Percentiles rank a stretch among this genome's conserved stretches.
Evolutionary conservation across 2,888 invertebrate genomes (phyloP).

Genomic region (Dryobota labecula): DNA sequence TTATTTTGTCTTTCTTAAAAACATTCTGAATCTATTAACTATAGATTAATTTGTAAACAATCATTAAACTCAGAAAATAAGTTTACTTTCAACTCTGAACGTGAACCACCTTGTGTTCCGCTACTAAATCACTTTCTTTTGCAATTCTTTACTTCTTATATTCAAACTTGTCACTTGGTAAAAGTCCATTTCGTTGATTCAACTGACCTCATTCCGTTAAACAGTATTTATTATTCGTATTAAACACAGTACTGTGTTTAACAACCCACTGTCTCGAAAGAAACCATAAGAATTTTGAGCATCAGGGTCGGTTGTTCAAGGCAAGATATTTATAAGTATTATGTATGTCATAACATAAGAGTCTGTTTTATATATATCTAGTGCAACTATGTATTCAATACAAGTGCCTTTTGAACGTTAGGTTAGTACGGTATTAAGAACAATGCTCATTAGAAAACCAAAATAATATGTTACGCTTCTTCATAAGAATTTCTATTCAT

Average conservation of each 20-base stretch:
- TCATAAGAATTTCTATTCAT: background rate
- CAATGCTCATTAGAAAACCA: slow-evolving; percentile 18
- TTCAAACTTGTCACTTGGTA: background rate
- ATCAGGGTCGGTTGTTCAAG: slow-evolving; percentile 22
- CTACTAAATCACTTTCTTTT: slow-evolving; percentile 8
- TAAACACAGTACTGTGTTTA: background rate
- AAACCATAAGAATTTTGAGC: slow-evolving; percentile 40
- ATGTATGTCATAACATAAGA: background rate
- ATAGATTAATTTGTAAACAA: background rate
- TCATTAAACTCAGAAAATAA: background rate
- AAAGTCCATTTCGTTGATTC: slow-evolving; percentile 2
- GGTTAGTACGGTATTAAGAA: slow-evolving; percentile 10
- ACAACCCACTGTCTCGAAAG: background rate
- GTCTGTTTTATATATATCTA: slow-evolving; percentile 1
- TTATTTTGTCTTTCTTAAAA: background rate
- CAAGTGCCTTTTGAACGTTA: too few relatives aligned
- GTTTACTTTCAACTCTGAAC: background rate
- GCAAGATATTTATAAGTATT: background rate
- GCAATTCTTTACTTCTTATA: background rate
- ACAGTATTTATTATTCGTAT: background rate
- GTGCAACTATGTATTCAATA: background rate
- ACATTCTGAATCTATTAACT: background rate
- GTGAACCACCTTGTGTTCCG: background rate
- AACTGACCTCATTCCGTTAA: slow-evolving; percentile 20
- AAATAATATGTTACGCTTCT: background rate